A percentile compares a stretch with the other conserved stretches of the same genome.
Conservation (phyloP, 2,888 invertebrate genomes). For the Ceratothoa steindachneri region DNA sequence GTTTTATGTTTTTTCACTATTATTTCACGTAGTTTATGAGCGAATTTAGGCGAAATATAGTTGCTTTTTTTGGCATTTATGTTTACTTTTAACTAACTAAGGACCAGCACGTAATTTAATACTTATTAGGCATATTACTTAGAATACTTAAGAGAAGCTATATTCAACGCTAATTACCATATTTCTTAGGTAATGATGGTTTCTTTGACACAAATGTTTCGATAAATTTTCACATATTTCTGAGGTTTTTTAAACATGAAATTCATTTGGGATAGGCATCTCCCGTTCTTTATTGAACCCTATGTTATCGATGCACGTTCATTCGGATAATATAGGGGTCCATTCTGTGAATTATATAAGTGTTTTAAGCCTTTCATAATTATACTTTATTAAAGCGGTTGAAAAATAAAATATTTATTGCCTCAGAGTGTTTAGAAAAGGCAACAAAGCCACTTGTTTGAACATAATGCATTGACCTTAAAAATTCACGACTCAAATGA, state of each 20-base stretch:
- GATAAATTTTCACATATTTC: slow-evolving; percentile 14
- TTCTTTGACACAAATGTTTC: slow-evolving; percentile 10
- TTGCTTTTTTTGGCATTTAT: slow-evolving; percentile 15
- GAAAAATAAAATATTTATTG: not conserved
- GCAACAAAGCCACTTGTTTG: no score
- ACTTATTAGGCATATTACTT: slow-evolving; percentile 13
- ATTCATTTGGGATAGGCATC: not conserved
- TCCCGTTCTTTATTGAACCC: not conserved
- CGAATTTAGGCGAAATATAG: slow-evolving; percentile 13
- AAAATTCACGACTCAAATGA: no score
- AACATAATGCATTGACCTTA: no score
- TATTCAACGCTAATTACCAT: slow-evolving; percentile 12
- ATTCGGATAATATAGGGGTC: not conserved
- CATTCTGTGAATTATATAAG: not conserved
- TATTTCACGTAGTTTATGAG: slow-evolving; percentile 10
- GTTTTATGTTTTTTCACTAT: slow-evolving; percentile 1
- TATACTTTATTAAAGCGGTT: not conserved
- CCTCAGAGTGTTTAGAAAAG: not conserved
- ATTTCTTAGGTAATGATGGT: slow-evolving; percentile 15
- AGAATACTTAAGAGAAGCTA: slow-evolving; percentile 9
- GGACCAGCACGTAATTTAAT: slow-evolving; percentile 6
- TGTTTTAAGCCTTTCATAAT: not conserved
- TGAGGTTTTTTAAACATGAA: not conserved
- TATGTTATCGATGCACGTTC: not conserved
- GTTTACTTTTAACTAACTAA: slow-evolving; percentile 15